Evolutionary conservation across 2,113 vertebrate species (phyloP).

Genomic region (Thamnophis sirtalis): DNA sequence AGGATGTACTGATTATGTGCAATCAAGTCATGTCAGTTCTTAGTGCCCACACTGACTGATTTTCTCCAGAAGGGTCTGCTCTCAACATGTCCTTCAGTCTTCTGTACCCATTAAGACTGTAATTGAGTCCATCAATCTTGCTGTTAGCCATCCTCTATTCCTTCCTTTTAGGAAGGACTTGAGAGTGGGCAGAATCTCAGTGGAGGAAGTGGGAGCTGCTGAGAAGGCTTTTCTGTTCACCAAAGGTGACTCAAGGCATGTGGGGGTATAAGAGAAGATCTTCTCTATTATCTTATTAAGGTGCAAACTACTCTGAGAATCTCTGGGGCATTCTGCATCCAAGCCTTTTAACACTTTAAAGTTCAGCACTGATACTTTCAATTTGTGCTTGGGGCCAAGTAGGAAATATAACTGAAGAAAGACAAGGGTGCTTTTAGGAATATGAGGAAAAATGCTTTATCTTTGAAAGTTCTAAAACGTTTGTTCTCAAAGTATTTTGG

Average conservation of each 20-base stretch:
- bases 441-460: background rate
- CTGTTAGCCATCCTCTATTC: background rate
- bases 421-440: background rate
- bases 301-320: background rate
- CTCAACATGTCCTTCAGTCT: background rate
- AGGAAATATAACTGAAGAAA: background rate
- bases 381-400: background rate
- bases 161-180: background rate
- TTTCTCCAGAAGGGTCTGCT: background rate
- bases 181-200: background rate
- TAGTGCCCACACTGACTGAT: background rate
- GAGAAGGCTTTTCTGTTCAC: background rate
- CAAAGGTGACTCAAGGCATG: background rate
- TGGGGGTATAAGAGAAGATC: background rate
- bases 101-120: background rate
- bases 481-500: background rate
- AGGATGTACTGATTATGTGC: background rate
- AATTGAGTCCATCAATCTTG: background rate
- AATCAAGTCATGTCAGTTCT: background rate
- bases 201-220: background rate
- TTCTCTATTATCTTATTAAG: background rate
- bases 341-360: background rate
- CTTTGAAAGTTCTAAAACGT: background rate
- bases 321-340: background rate
- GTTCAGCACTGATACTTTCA: background rate